Evolutionary conservation across 2,888 invertebrate genomes (phyloP), one percentile per base, ranked within the genome.

Genomic region (Eupithecia insigniata): DNA sequence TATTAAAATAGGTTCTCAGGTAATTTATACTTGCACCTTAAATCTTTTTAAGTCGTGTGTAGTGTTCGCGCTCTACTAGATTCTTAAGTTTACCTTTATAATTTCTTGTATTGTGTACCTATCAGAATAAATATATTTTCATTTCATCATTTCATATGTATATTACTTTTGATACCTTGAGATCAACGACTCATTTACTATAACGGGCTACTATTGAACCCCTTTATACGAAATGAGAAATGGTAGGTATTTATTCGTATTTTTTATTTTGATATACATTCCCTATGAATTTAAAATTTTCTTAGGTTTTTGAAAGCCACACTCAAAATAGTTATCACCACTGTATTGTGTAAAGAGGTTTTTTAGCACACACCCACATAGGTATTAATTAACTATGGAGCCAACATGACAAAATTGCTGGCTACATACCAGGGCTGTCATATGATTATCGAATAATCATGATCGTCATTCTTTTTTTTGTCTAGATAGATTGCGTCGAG

Each of bases 341-440:
- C 69, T 64, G 70, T 70, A 51, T 43, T 66, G 55, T 72, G 69
- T 67, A 39, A 70, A 71, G 51, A 67, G 39, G 46, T 32, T 62
- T 70, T 72, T 74, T 75, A 46, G 70, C 70, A 68, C 67, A 74
- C 71, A 73, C 75, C 76, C 70, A 78, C 78, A 70, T 60, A 28
- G 55, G 26, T 39, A 69, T 64, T 68, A 70, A 70, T 75, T 70
- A 62, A 62, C 72, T 60, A 60, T 69, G 66, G 43, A 69, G 66
- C 61, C 51, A 65, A 66, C 46, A 39, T 34, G 36, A 28, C 62
- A 10, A 51, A 55, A 66, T 26, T 22, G n/a, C 74, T 70, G 73
- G 73, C 26, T 73, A 69, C 36, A 26, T 55, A 55, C 55, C 12
- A 62, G 61, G 61, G 61, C n/a, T 62, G 61, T n/a, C 61, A 62